Percentiles rank a stretch among this genome's conserved stretches.
These are phyloP conservation scores for Lepetodrilus schrolli DNA, from an alignment of 2,888 invertebrate species.

Conservation along the genomic window DNA sequence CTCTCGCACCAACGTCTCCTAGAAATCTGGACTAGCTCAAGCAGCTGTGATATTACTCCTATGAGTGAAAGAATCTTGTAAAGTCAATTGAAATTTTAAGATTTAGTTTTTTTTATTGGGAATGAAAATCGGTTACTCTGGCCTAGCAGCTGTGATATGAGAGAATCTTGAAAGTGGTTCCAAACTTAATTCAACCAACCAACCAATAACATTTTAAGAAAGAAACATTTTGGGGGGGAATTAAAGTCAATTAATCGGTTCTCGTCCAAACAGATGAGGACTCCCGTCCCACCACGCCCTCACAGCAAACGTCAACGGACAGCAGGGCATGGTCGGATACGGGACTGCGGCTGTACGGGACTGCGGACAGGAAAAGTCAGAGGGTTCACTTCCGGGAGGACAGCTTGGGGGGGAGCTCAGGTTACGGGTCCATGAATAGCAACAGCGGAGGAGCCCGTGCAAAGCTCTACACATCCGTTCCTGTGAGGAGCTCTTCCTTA, in stretches of 20 bases:
- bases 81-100: no score
- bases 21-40: no score
- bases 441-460: constrained; percentile 54
- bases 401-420: constrained; percentile 62
- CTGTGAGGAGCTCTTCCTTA: no score
- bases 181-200: not conserved
- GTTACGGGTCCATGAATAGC: constrained; percentile 62
- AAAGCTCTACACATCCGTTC: constrained; percentile 44
- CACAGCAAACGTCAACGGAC: constrained; percentile 59
- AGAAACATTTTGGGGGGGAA: no score
- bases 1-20: no score
- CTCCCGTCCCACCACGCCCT: constrained; percentile 49
- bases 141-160: no score
- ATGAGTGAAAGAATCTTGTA: no score
- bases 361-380: constrained; percentile 38
- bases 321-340: constrained; percentile 53
- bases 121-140: no score
- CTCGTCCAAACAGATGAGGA: constrained; percentile 44
- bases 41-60: no score
- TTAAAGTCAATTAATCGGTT: not conserved
- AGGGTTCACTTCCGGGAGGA: constrained; percentile 57
- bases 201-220: no score
- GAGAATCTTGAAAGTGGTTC: not conserved
- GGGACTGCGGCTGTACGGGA: constrained; percentile 32
- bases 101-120: no score